Base-by-base conservation (phyloP, 1,140 invertebrate species). In the Drosophila ogumai region DNA sequence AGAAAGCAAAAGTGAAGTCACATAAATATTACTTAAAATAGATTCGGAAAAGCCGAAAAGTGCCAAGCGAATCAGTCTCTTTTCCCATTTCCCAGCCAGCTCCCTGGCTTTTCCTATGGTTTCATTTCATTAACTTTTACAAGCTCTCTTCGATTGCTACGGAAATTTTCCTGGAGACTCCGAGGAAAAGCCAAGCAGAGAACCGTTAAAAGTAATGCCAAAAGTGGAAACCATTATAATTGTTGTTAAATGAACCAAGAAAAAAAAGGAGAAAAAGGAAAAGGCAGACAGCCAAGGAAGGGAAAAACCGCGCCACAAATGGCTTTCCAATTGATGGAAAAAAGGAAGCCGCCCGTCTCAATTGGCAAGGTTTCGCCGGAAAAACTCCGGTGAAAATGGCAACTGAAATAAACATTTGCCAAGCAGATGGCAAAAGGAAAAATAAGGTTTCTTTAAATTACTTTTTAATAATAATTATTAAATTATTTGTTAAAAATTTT, bases 11-110 rank as follows among this genome's bases (percentile, higher is more conserved):
- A 59, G 58, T 66, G 50, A 41, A 38, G 47, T 49, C 71, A 57
- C 77, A 88, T 84, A 84, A 87, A 87, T 90, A 90, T 88, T 79
- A 82, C 67, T 87, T 87, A 88, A 86, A 87, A 87, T 66, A 76
- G 71, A 82, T 87, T 87, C 49, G 38, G 25, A 60, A 76, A 64
- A 79, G 57, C 61, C 50, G 50, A 56, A 71, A 84, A 71, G 55
- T 64, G 72, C 61, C 79, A 69, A 34, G 41, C 52, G 41, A 75
- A 54, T 52, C 74, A 32, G 47, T 54, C 47, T 38, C 44, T 22
- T 56, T 17, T 50, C 15, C 46, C 47, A 13, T 31, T 17, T 19
- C 15, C 31, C 10, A 15, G 3, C 10, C 17, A 25, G 4, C 31
- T 19, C 10, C 31, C n/a, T 71, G 15, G 25, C 31, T 47, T 15